phyloP scores from a whole-genome alignment of 1,140 invertebrate species.

The Temnothorax nylanderi region DNA sequence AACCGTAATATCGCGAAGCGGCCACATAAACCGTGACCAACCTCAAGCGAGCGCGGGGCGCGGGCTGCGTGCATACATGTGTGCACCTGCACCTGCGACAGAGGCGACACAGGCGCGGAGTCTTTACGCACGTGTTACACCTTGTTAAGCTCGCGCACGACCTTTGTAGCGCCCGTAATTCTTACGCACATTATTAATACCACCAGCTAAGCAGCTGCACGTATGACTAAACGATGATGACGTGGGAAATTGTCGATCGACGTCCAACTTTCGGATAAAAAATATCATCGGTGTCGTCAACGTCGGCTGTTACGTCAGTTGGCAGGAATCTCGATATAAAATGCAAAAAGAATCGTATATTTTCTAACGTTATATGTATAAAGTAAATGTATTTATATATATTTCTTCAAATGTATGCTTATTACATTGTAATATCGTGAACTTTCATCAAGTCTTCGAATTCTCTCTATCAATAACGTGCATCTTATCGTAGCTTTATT shows the following conservation, averaged over 20 bases:
- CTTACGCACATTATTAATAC: not conserved
- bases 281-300: not conserved
- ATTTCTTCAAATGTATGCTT: not conserved
- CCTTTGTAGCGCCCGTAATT: constrained; percentile 20
- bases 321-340: not conserved
- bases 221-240: constrained; percentile 3
- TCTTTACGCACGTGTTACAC: constrained; percentile 44
- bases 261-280: not conserved
- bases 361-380: not conserved
- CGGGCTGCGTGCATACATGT: not conserved
- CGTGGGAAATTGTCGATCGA: not conserved
- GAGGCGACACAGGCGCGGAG: not conserved
- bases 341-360: not conserved
- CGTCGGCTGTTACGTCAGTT: not conserved
- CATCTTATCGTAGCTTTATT: not conserved
- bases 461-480: not conserved
- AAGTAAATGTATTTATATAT: not conserved
- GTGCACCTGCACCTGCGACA: constrained; percentile 41
- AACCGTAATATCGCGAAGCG: constrained; percentile 40
- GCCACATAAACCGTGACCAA: constrained; percentile 56
- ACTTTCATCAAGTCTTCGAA: not conserved
- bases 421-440: not conserved
- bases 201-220: not conserved
- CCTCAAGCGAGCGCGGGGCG: not conserved
- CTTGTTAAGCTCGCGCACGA: constrained; percentile 32